phyloP scores from a whole-genome alignment of 2,888 invertebrate species.

The Lordiphosa fenestrarum region DNA sequence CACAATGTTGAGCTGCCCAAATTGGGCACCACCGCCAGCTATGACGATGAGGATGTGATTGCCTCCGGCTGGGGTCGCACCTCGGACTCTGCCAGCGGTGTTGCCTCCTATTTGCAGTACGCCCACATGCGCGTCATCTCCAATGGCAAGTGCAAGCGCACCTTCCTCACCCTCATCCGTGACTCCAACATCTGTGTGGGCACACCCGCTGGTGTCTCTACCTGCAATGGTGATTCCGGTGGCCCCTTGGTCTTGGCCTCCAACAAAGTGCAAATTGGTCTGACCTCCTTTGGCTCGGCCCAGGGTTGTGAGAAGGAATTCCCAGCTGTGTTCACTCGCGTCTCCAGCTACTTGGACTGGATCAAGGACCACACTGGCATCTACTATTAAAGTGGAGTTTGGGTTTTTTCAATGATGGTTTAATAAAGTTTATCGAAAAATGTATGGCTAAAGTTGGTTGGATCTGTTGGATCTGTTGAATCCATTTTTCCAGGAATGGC shows the following conservation, averaged over 20 bases:
- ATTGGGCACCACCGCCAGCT: constrained; percentile 38
- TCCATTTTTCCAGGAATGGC: too few species aligned
- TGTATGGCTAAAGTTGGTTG: background rate
- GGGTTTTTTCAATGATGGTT: constrained; percentile 1
- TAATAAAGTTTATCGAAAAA: background rate
- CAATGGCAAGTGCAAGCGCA: constrained; percentile 50
- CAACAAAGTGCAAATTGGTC: constrained; percentile 54
- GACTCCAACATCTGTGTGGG: constrained; percentile 56
- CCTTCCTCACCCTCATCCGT: constrained; percentile 44
- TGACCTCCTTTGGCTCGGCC: constrained; percentile 67
- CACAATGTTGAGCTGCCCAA: constrained; percentile 53
- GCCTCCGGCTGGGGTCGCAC: constrained; percentile 77
- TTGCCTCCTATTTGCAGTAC: constrained; percentile 51
- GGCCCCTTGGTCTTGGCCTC: constrained; percentile 55
- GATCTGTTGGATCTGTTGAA: too few species aligned
- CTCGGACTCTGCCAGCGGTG: constrained; percentile 46
- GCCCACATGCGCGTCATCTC: constrained; percentile 53
- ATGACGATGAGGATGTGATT: constrained; percentile 44
- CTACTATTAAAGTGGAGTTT: constrained; percentile 17
- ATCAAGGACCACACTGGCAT: constrained; percentile 56
- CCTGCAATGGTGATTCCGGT: constrained; percentile 70
- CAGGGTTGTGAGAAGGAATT: constrained; percentile 59
- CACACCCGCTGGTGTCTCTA: constrained; percentile 49
- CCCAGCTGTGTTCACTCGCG: constrained; percentile 68
- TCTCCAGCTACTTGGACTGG: constrained; percentile 66